Conservation (phyloP, 1,140 invertebrate species). For the Meloidogyne hapla region DNA sequence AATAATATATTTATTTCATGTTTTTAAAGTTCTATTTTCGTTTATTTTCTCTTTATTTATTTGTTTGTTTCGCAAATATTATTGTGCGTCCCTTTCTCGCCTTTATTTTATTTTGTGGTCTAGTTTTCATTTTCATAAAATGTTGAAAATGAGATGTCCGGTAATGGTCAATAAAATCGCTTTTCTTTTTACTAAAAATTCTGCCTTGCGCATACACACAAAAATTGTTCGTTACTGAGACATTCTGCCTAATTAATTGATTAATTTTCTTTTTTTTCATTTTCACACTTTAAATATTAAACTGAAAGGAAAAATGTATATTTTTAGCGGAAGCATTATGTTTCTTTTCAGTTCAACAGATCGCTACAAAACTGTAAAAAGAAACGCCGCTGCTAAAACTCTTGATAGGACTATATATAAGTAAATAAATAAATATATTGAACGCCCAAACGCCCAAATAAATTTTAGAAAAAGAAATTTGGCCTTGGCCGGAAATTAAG, state of each 20-base stretch:
- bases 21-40: background rate
- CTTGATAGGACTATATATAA: too few species aligned
- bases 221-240: too few species aligned
- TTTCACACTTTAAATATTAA: background rate
- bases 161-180: background rate
- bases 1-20: background rate
- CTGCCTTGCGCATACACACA: too few species aligned
- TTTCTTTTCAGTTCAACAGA: background rate
- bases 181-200: too few species aligned
- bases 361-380: background rate
- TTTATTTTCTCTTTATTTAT: too few species aligned
- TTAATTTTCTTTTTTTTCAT: background rate
- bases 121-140: background rate
- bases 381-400: background rate
- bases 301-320: background rate
- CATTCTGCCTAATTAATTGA: background rate
- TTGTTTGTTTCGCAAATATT: background rate
- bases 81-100: background rate
- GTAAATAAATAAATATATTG: too few species aligned
- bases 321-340: background rate
- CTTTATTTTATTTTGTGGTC: background rate
- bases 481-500: background rate
- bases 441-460: too few species aligned
- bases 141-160: too few species aligned
- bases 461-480: too few species aligned